Conservation (phyloP, 2,797 vertebrate genomes). For the Sebastes wilsoni region DNA sequence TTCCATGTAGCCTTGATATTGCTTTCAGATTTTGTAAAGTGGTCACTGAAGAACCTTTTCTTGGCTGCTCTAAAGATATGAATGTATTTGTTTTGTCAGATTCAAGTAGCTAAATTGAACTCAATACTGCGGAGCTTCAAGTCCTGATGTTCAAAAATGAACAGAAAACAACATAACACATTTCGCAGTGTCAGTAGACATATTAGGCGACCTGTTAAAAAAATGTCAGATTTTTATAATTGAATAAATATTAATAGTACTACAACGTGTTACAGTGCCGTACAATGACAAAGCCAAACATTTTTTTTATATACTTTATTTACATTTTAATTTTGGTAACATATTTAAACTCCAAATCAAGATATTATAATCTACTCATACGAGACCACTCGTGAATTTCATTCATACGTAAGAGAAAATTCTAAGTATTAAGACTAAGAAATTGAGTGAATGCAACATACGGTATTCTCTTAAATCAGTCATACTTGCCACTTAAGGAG, state of each 20-base stretch:
- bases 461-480: neutral
- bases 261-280: too few species aligned
- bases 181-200: too few species aligned
- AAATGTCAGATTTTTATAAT: neutral
- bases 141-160: too few species aligned
- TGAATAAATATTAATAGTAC: neutral
- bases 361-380: neutral
- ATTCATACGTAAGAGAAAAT: neutral
- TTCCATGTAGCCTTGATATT: neutral
- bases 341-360: neutral
- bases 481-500: neutral
- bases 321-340: neutral
- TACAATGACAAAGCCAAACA: too few species aligned
- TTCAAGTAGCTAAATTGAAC: neutral
- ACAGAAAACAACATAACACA: too few species aligned
- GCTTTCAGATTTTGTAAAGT: neutral
- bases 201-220: neutral
- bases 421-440: neutral
- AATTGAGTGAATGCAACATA: neutral
- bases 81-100: neutral
- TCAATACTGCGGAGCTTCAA: too few species aligned
- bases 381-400: neutral
- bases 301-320: neutral
- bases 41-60: neutral
- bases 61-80: neutral